These are phyloP conservation scores for Urocynchramus pylzowi DNA, from an alignment of 2,113 vertebrate genomes.

Conservation along the genomic window DNA sequence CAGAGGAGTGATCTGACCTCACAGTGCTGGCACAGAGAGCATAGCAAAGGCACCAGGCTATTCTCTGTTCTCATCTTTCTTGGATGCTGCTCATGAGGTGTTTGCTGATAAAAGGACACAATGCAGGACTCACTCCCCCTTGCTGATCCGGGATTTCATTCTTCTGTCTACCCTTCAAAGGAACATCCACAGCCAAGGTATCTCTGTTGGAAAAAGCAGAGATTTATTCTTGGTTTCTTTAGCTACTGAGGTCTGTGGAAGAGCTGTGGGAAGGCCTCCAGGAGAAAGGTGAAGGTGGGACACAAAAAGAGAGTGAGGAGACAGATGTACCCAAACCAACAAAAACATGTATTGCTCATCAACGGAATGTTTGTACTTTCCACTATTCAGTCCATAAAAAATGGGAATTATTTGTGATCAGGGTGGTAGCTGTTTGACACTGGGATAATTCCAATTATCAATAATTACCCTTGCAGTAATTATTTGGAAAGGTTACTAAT, in stretches of 20 bases:
- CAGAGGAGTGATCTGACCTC: background rate
- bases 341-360: background rate
- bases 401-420: background rate
- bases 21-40: background rate
- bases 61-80: background rate
- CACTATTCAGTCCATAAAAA: background rate
- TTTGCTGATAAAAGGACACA: background rate
- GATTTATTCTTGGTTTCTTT: background rate
- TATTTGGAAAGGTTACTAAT: background rate
- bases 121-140: background rate
- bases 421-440: background rate
- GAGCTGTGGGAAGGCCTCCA: background rate
- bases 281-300: background rate
- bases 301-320: background rate
- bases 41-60: rapidly evolving
- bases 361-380: background rate
- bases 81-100: background rate
- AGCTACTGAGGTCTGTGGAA: background rate
- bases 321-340: background rate
- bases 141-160: background rate
- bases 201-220: background rate
- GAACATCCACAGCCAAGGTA: background rate
- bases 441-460: background rate
- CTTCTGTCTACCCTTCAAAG: background rate
- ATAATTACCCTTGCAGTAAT: background rate